These are phyloP conservation scores for Synchiropus splendidus DNA, from an alignment of 2,113 vertebrate species.

Conservation along the genomic window DNA sequence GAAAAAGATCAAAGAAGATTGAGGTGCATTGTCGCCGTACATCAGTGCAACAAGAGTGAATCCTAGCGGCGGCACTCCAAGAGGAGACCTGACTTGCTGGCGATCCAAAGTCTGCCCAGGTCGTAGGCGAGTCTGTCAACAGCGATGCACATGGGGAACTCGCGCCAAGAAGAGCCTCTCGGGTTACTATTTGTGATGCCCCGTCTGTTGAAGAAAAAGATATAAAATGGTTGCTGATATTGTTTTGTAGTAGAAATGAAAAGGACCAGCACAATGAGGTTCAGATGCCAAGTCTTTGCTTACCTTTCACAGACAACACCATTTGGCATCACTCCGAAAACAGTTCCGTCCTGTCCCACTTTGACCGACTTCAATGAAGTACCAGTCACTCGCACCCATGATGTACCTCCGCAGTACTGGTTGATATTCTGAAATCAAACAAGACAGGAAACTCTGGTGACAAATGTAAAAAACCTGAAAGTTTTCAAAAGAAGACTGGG, in stretches of 20 bases:
- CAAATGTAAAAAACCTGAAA: too few relatives aligned
- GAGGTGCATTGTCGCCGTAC: too few relatives aligned
- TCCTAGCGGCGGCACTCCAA: constrained; percentile 1
- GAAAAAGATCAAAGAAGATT: too few relatives aligned
- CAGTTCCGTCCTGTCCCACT: constrained; percentile 15
- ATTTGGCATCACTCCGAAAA: neutral
- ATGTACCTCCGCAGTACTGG: too few relatives aligned
- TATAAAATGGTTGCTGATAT: too few relatives aligned
- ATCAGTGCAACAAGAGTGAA: too few relatives aligned
- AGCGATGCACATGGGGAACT: neutral
- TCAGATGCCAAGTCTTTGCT: neutral
- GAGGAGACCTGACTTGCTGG: neutral
- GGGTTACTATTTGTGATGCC: neutral
- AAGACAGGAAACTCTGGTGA: too few relatives aligned
- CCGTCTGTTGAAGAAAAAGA: constrained; percentile 1
- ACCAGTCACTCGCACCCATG: too few relatives aligned
- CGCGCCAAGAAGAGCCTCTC: neutral
- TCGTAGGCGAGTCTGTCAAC: constrained; percentile 9
- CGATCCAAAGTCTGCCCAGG: constrained; percentile 8
- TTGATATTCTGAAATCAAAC: too few relatives aligned
- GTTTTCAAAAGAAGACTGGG: too few relatives aligned
- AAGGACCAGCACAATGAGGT: neutral
- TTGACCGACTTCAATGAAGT: constrained; percentile 15
- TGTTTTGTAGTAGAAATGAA: neutral
- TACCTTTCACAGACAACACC: constrained; percentile 21